Evolutionary conservation across 2,113 vertebrate genomes (phyloP).

Genomic region (Madoqua kirkii): DNA sequence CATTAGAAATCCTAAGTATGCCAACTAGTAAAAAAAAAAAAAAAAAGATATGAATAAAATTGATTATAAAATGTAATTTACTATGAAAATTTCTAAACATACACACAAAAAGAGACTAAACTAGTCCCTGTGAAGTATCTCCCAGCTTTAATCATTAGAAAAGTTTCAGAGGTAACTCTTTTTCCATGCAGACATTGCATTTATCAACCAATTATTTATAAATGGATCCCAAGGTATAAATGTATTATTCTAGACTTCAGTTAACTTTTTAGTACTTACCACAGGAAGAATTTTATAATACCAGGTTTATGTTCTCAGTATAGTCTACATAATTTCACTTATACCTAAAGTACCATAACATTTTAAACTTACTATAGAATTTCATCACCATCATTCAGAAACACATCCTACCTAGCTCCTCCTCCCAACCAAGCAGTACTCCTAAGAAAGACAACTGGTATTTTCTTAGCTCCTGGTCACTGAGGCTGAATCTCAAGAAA

Average conservation of each 20-base stretch:
- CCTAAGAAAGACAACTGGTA: not conserved
- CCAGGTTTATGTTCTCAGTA: not conserved
- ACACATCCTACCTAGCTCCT: not conserved
- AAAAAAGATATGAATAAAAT: slow-evolving; percentile 42
- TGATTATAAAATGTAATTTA: not conserved
- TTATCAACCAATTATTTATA: not conserved
- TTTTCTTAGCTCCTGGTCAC: not conserved
- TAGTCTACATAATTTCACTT: not conserved
- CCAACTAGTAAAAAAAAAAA: slow-evolving; percentile 83
- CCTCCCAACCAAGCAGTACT: not conserved
- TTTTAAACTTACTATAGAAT: not conserved
- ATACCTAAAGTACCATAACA: not conserved
- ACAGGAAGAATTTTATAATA: not conserved
- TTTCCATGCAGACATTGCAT: not conserved
- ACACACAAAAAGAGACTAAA: not conserved
- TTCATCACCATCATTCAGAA: not conserved
- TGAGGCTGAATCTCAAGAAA: not conserved
- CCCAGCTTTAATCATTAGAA: not conserved
- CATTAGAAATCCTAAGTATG: slow-evolving; percentile 97
- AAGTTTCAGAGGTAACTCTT: slow-evolving; percentile 10
- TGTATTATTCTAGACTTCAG: not conserved
- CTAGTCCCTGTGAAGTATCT: not conserved
- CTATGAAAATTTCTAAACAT: not conserved
- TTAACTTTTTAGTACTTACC: not conserved
- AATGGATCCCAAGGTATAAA: not conserved